Base-by-base conservation (phyloP, 2,797 vertebrate species). In the Hephaestus fuliginosus region DNA sequence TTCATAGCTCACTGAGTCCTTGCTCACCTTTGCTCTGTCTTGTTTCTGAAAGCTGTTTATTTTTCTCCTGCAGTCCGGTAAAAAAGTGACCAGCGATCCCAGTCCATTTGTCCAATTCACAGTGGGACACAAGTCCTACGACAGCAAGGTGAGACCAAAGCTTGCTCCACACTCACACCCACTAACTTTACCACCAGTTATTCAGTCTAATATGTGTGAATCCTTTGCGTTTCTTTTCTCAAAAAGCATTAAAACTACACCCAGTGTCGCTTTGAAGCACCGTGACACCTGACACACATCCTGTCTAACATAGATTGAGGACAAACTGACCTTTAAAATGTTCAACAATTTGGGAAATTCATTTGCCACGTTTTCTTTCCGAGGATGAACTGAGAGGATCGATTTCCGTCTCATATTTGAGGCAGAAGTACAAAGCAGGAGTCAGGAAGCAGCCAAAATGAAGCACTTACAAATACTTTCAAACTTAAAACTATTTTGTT, bases 21-120 rank as follows among this genome's bases (percentile, higher is more conserved):
- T 48, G 22, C 17, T 57, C 56, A 3, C 9, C 10, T 0, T 28
- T 3, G 0, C 43, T 66, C 6, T 20, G 41, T 33, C 4, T 25
- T 52, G 53, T 66, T 62, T 78, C 2, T 84, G 67, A 75, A 80
- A 62, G 3, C 3, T 69, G 12, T 48, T 66, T 53, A 25, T 68
- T 7, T 33, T 70, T 76, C 48, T 52, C 84, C 83, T 93, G 22
- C 93, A 99, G 98, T 96, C 96, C 7, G 97, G 96, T 80, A 99
- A 98, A 93, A 99, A 98, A 85, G 95, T 98, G 82, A 97, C 95
- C 93, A 98, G 97, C 80, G 97, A 96, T 62, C 98, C 98, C 67
- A 98, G 95, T 85, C 98, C 98, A 0, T 95, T 96, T 13, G 98
- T 99, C 88, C 95, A 97, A 88, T 96, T 99, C 91, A 97, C 90